Evolutionary conservation across 2,888 invertebrate genomes (phyloP).

Genomic region (Hypomecis punctinalis): DNA sequence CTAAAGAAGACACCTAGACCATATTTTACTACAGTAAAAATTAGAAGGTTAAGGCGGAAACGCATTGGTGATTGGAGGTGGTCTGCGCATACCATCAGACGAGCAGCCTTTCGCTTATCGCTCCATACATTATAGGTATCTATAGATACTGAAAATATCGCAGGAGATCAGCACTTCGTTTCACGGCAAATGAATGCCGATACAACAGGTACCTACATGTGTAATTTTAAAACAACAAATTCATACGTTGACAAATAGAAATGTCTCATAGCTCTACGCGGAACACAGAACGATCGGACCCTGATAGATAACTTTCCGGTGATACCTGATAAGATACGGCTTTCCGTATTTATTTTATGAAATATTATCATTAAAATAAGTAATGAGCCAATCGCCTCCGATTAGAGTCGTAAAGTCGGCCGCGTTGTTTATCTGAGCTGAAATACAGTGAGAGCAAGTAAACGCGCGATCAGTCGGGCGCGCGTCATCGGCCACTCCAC

Average conservation of each 20-base stretch:
- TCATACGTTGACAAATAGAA: background rate
- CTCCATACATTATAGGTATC: no score
- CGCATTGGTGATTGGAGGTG: no score
- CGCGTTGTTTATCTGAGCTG: conserved; percentile 67
- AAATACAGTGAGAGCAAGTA: conserved; percentile 58
- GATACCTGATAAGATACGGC: conserved; percentile 46
- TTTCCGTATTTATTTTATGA: conserved; percentile 39
- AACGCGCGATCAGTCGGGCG: conserved; percentile 58
- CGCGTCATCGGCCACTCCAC: conserved; percentile 57
- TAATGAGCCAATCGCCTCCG: conserved; percentile 55
- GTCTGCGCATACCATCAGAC: no score
- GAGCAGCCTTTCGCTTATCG: no score
- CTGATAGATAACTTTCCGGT: conserved; percentile 8
- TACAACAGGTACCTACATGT: background rate
- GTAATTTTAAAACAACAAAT: background rate
- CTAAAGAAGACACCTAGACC: no score
- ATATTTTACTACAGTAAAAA: no score
- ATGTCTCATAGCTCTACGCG: conserved; percentile 11
- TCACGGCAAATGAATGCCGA: background rate
- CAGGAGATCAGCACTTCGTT: background rate
- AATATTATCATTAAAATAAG: conserved; percentile 38
- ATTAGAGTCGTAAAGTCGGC: conserved; percentile 50
- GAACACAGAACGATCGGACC: conserved; percentile 25
- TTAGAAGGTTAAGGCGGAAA: no score
- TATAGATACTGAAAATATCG: no score